Evolutionary conservation across 2,888 invertebrate species (phyloP).

Genomic region (Zootermopsis nevadensis): DNA sequence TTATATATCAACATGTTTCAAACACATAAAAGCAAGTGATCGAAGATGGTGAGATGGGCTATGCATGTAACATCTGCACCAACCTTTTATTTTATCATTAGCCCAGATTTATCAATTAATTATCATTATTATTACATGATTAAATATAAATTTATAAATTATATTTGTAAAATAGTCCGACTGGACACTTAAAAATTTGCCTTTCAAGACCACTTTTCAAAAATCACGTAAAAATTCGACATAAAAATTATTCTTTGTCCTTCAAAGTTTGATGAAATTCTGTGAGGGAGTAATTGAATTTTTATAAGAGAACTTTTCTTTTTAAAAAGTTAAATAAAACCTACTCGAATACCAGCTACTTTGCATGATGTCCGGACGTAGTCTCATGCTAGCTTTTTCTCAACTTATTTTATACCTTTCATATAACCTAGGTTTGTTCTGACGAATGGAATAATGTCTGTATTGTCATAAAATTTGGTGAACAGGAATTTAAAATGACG

Average conservation of each 20-base stretch:
- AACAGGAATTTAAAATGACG: not conserved
- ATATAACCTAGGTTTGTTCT: not conserved
- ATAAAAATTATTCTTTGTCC: not conserved
- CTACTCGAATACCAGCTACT: not conserved
- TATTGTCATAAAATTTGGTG: not conserved
- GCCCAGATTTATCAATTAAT: too few relatives aligned
- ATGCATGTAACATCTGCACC: too few relatives aligned
- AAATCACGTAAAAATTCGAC: not conserved
- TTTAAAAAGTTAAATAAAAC: slow-evolving; percentile 1
- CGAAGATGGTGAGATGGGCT: too few relatives aligned
- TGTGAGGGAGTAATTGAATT: not conserved
- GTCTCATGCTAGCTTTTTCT: not conserved
- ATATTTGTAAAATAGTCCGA: too few relatives aligned
- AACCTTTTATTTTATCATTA: too few relatives aligned
- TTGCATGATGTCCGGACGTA: not conserved
- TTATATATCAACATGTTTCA: too few relatives aligned
- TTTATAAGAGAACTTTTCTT: not conserved
- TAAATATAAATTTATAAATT: too few relatives aligned
- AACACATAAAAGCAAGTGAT: too few relatives aligned
- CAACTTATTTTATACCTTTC: not conserved
- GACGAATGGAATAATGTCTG: not conserved
- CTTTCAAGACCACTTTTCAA: not conserved
- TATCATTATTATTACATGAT: too few relatives aligned
- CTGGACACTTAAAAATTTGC: not conserved
- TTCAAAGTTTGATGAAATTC: not conserved